These are phyloP conservation scores for Frieseomelitta varia DNA, from an alignment of 1,140 invertebrate species.

Conservation along the genomic window DNA sequence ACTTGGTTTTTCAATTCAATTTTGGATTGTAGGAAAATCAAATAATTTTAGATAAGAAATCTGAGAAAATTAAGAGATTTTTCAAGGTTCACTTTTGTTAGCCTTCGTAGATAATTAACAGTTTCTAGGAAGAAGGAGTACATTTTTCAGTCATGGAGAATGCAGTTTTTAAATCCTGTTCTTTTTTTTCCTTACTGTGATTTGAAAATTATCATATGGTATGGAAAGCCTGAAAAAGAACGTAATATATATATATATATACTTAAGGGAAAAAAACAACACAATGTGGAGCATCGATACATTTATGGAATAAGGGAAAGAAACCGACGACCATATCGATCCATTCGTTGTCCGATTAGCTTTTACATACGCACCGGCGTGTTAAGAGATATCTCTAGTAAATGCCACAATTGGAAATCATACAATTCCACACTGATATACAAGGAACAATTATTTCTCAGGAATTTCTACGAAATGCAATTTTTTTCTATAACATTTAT, in stretches of 20 bases:
- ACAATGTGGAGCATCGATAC: conserved; percentile 53
- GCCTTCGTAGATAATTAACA: not conserved
- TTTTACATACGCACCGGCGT: conserved; percentile 38
- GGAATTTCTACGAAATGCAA: not conserved
- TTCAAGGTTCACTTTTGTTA: not conserved
- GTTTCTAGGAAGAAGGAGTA: not conserved
- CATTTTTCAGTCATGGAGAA: not conserved
- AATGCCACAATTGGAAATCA: not conserved
- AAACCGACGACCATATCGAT: conserved; percentile 51
- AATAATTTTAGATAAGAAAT: not conserved
- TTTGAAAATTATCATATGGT: conserved; percentile 5
- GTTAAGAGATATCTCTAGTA: conserved; percentile 7
- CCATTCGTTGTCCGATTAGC: no score
- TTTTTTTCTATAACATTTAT: not conserved
- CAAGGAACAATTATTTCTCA: not conserved
- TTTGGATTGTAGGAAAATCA: not conserved
- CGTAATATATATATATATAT: not conserved
- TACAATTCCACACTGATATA: not conserved
- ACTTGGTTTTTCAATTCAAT: not conserved
- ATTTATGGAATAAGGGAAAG: conserved; percentile 49
- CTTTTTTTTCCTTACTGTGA: not conserved
- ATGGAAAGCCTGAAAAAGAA: not conserved
- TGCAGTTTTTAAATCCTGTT: conserved; percentile 3
- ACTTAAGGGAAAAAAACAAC: not conserved
- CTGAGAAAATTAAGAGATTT: not conserved